phyloP scores from a whole-genome alignment of 2,888 invertebrate species.

The Notocelia uddmanniana region DNA sequence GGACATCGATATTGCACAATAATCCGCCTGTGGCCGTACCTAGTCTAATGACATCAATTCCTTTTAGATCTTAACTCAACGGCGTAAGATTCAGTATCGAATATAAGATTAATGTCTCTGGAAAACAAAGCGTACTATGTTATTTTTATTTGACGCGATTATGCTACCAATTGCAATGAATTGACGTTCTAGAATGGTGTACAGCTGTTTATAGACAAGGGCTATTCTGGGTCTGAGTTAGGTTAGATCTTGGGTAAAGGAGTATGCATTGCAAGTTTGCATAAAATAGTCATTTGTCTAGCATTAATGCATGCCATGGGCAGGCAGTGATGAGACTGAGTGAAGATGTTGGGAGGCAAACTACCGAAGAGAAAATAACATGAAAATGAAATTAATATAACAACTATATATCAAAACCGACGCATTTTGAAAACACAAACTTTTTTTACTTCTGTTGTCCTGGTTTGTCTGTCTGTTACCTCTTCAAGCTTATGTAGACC shows the following conservation, averaged over 20 bases:
- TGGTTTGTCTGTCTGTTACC: too few relatives aligned
- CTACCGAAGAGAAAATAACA: background rate
- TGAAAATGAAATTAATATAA: too few relatives aligned
- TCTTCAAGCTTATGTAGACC: too few relatives aligned
- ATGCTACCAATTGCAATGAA: background rate
- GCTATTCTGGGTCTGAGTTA: background rate
- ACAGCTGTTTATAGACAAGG: background rate
- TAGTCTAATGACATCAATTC: background rate
- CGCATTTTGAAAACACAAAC: too few relatives aligned
- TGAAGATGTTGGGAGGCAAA: slow-evolving; percentile 13
- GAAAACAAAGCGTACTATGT: background rate
- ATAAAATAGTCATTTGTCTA: slow-evolving; percentile 84
- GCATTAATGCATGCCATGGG: slow-evolving; percentile 70
- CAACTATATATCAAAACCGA: too few relatives aligned
- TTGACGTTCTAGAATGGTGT: background rate
- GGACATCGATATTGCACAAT: slow-evolving; percentile 38
- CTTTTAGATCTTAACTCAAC: background rate
- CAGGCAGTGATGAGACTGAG: slow-evolving; percentile 46
- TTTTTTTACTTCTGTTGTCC: too few relatives aligned
- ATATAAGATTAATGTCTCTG: background rate
- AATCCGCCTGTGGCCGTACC: slow-evolving; percentile 57
- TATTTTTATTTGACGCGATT: background rate
- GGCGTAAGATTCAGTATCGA: slow-evolving; percentile 3
- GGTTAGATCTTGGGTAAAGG: slow-evolving; percentile 57
- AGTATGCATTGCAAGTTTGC: slow-evolving; percentile 75